phyloP scores from a whole-genome alignment of 2,113 vertebrate species.

The Paradoxurus hermaphroditus region DNA sequence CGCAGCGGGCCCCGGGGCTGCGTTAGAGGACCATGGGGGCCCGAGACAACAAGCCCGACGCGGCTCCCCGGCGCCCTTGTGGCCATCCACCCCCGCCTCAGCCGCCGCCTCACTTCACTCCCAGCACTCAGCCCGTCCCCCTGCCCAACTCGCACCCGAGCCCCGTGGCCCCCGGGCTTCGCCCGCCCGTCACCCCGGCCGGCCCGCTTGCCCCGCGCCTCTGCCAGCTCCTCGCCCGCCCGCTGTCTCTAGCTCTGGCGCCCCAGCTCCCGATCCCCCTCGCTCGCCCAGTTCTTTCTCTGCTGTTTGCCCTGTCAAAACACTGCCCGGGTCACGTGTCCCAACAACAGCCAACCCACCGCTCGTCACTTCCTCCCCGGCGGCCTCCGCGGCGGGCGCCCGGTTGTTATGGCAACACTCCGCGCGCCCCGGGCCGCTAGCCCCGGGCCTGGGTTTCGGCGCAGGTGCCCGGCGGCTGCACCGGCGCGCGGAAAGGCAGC shows the following conservation, averaged over 20 bases:
- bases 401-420: conserved; percentile 82
- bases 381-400: conserved; percentile 62
- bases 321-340: conserved; percentile 83
- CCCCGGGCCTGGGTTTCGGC: rapidly evolving
- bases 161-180: conserved; percentile 36
- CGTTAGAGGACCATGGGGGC: conserved; percentile 29
- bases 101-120: conserved; percentile 16
- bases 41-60: not conserved
- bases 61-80: conserved; percentile 40
- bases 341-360: conserved; percentile 81
- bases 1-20: conserved; percentile 41
- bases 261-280: conserved; percentile 52
- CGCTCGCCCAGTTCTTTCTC: conserved; percentile 63
- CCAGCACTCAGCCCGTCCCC: not conserved
- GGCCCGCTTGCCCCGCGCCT: not conserved
- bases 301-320: conserved; percentile 87
- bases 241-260: conserved; percentile 58
- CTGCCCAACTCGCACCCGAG: not conserved
- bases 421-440: not conserved
- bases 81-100: conserved; percentile 51
- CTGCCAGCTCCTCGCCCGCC: conserved; percentile 61
- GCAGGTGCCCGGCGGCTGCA: not conserved
- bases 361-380: conserved; percentile 65
- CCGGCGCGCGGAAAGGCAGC: too few relatives aligned
- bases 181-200: not conserved